Conservation (phyloP, 1,140 invertebrate genomes). For the Heliothis virescens region DNA sequence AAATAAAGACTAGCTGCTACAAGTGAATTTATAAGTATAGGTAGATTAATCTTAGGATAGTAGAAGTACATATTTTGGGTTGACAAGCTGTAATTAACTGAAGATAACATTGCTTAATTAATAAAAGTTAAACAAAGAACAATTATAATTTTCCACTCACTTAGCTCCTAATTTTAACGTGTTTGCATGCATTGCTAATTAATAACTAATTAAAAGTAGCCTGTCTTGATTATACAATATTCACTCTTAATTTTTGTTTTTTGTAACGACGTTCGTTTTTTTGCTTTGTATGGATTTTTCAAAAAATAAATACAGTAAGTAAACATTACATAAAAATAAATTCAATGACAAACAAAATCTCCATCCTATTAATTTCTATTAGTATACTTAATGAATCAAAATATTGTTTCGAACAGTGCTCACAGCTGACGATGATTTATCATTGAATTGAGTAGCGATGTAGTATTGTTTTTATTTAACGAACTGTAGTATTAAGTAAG, state of each 20-base stretch:
- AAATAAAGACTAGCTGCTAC: not conserved
- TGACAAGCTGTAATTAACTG: not conserved
- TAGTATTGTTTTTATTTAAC: constrained; percentile 17
- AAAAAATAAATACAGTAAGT: no score
- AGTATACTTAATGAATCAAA: not conserved
- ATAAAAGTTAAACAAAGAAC: constrained; percentile 13
- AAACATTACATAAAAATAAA: no score
- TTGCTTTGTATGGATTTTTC: no score
- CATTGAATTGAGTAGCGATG: not conserved
- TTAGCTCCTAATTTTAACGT: constrained; percentile 15
- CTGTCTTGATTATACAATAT: not conserved
- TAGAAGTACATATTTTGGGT: no score
- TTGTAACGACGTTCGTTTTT: no score
- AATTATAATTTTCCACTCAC: constrained; percentile 27
- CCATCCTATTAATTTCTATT: not conserved
- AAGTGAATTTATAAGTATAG: not conserved
- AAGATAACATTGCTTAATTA: not conserved
- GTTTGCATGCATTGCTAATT: not conserved
- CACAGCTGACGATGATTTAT: constrained; percentile 2
- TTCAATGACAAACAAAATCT: not conserved
- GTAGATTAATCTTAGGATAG: not conserved
- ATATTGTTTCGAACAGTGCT: not conserved
- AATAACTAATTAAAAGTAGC: not conserved
- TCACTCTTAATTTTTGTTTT: not conserved
- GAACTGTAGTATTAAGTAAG: constrained; percentile 5